A percentile compares a stretch with the other conserved stretches of the same genome.
Conservation (phyloP, 2,113 vertebrate species). For the Archocentrus centrarchus region DNA sequence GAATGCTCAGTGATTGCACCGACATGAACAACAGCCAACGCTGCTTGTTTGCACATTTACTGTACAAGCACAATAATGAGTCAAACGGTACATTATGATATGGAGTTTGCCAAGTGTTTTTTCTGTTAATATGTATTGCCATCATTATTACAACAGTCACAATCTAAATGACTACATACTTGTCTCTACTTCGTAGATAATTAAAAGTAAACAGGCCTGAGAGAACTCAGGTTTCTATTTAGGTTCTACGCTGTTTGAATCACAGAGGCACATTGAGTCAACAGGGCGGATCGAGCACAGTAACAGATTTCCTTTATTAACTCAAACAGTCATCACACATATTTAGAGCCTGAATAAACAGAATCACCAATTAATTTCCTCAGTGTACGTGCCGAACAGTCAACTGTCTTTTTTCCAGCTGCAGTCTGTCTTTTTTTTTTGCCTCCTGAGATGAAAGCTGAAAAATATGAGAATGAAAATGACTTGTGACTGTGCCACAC, state of each 20-base stretch:
- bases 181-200: conserved; percentile 9
- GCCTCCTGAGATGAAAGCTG: not conserved
- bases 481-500: not conserved
- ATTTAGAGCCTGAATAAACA: conserved; percentile 25
- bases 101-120: not conserved
- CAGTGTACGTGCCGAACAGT: not conserved
- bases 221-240: not conserved
- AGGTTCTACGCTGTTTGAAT: not conserved
- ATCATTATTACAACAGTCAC: not conserved
- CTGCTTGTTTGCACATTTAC: not conserved
- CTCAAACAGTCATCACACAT: conserved; percentile 18
- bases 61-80: not conserved
- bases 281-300: not conserved
- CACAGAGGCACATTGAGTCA: conserved; percentile 2
- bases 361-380: conserved; percentile 19
- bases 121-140: not conserved
- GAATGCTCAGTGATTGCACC: not conserved
- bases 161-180: not conserved
- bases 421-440: not conserved
- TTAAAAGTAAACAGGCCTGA: conserved; percentile 18
- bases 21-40: not conserved
- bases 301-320: conserved; percentile 36
- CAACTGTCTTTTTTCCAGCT: not conserved
- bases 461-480: not conserved
- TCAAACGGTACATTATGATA: not conserved